Evolutionary conservation across 1,140 invertebrate species (phyloP), one percentile per base, ranked within the genome.

Genomic region (Cydia amplana): DNA sequence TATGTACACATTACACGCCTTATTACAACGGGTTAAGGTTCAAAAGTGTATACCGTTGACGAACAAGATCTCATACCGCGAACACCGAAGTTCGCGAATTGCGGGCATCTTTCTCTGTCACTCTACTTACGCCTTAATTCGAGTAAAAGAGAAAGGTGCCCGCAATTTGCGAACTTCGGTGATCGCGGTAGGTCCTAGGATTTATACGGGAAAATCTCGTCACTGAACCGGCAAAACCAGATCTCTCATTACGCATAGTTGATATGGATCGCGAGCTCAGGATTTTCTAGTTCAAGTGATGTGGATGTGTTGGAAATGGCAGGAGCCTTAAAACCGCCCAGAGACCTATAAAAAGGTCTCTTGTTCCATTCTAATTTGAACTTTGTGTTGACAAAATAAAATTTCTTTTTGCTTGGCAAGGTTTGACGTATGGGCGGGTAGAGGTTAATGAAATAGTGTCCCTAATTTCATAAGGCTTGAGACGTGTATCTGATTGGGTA

Each of bases 401-500:
- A n/a, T n/a, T n/a, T n/a, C n/a, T n/a, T n/a, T n/a, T n/a, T n/a
- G n/a, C n/a, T n/a, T n/a, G n/a, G n/a, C n/a, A n/a, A n/a, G n/a
- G n/a, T n/a, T n/a, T n/a, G n/a, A n/a, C n/a, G n/a, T n/a, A n/a
- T n/a, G n/a, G n/a, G n/a, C n/a, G n/a, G n/a, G n/a, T n/a, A n/a
- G n/a, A n/a, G n/a, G n/a, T 36, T 67, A 67, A 67, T 67, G 64
- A 32, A 67, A 23, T 67, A 4, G 28, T 67, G 25, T 32, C 64
- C 23, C 16, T 67, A 67, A 67, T 67, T 67, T 67, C 64, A 67
- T 67, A 32, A 36, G 12, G 5, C 64, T 23, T 4, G 14, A 67
- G 10, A 65, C 64, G 16, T 64, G 63, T 67, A 32, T 36, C 23
- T 28, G 16, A 32, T 67, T 16, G 16, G 23, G 49, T 46, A 16